Conservation (phyloP, 2,797 vertebrate species). For the Sebastes oblongus region DNA sequence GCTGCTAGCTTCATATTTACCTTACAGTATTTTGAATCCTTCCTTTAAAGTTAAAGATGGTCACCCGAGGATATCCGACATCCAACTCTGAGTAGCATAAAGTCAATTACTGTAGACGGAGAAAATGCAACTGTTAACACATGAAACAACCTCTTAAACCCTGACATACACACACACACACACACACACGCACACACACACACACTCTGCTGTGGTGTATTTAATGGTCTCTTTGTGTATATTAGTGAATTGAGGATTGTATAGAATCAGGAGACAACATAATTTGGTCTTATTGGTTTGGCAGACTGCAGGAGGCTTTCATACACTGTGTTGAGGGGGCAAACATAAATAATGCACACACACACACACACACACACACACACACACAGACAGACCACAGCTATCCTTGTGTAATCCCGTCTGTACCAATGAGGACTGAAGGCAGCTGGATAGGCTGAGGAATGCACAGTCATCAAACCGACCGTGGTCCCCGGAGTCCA, state of each 20-base stretch:
- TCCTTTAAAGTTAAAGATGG: too few relatives aligned
- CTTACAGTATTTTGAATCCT: too few relatives aligned
- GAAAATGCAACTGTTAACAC: constrained; percentile 6
- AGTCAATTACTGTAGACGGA: not conserved
- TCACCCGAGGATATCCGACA: too few relatives aligned
- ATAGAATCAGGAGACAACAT: constrained; percentile 24
- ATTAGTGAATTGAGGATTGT: constrained; percentile 20
- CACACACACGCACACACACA: constrained; percentile 4
- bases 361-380: constrained; percentile 5
- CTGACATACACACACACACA: not conserved
- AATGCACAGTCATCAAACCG: constrained; percentile 39
- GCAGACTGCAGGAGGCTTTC: not conserved
- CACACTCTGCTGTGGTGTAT: not conserved
- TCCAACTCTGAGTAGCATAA: not conserved
- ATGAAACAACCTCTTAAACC: not conserved
- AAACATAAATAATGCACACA: constrained; percentile 37
- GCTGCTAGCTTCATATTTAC: too few relatives aligned
- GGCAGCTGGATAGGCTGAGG: constrained; percentile 1
- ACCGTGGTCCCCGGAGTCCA: constrained; percentile 1
- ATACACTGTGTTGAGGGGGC: not conserved
- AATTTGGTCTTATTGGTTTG: constrained; percentile 40
- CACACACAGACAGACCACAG: constrained; percentile 17
- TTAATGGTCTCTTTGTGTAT: constrained; percentile 18
- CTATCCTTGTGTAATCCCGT: constrained; percentile 19
- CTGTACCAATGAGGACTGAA: constrained; percentile 4